Evolutionary conservation across 2,888 invertebrate species (phyloP).

Genomic region (Acrobasis repandana): DNA sequence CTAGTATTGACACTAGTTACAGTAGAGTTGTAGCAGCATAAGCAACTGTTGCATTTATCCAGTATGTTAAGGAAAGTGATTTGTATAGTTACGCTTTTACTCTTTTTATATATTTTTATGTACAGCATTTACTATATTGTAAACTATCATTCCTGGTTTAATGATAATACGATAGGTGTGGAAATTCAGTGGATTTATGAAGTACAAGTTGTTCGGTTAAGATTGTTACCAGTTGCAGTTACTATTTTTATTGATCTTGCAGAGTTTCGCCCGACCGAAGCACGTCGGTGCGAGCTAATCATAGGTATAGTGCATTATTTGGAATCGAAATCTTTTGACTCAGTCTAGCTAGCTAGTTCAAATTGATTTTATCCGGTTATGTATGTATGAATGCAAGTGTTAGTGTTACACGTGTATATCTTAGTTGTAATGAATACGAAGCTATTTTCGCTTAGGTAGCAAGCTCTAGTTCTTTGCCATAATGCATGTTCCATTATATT

Average conservation of each 20-base stretch:
- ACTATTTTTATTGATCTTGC: slow-evolving; percentile 45
- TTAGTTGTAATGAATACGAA: slow-evolving; percentile 72
- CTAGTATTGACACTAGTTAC: slow-evolving; percentile 65
- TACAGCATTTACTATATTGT: slow-evolving; percentile 75
- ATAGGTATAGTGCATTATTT: slow-evolving; percentile 13
- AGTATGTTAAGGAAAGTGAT: slow-evolving; percentile 72
- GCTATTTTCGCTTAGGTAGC: slow-evolving; percentile 81
- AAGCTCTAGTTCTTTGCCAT: slow-evolving; percentile 82
- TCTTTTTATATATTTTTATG: slow-evolving; percentile 62
- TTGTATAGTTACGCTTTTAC: slow-evolving; percentile 75
- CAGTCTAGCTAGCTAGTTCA: slow-evolving; percentile 3
- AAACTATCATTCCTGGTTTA: slow-evolving; percentile 73
- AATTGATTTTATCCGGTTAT: slow-evolving; percentile 25
- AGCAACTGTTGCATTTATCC: slow-evolving; percentile 75
- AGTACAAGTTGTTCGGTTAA: slow-evolving; percentile 59
- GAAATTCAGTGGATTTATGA: slow-evolving; percentile 39
- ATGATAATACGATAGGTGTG: slow-evolving; percentile 36
- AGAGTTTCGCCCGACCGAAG: neutral
- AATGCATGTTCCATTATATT: slow-evolving; percentile 82
- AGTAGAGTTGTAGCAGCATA: slow-evolving; percentile 54
- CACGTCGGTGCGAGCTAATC: neutral
- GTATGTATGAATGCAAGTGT: slow-evolving; percentile 37
- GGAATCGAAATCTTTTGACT: neutral
- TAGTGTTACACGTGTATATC: slow-evolving; percentile 54
- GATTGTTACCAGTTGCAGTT: slow-evolving; percentile 79